Evolutionary conservation across 2,888 invertebrate genomes (phyloP).

Genomic region (Eristalinus sepulchralis): DNA sequence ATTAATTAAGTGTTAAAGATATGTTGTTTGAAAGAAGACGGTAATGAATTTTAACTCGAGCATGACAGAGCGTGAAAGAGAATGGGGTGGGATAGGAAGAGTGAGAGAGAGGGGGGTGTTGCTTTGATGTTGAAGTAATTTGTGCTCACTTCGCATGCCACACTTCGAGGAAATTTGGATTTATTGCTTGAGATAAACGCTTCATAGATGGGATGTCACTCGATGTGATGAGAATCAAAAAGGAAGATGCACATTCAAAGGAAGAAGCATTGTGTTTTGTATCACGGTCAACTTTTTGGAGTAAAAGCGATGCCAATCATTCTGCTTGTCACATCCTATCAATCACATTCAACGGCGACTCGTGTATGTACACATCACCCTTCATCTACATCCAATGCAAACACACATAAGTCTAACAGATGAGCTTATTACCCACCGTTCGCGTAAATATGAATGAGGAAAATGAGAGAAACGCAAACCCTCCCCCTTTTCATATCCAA

Average conservation of each 20-base stretch:
- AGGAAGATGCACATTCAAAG: not conserved
- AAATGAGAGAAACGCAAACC: not conserved
- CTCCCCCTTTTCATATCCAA: conserved; percentile 28
- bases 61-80: not conserved
- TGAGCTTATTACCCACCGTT: conserved; percentile 41
- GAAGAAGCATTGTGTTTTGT: not conserved
- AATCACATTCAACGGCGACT: not conserved
- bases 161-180: not conserved
- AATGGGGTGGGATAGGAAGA: no score
- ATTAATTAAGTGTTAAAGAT: conserved; percentile 38
- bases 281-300: not conserved
- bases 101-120: not conserved
- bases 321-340: not conserved
- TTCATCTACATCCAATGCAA: not conserved
- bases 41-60: conserved; percentile 40
- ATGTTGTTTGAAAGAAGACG: conserved; percentile 18
- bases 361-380: not conserved
- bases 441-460: not conserved
- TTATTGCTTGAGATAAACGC: not conserved
- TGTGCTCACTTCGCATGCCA: not conserved
- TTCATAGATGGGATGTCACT: not conserved
- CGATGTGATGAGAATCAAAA: not conserved
- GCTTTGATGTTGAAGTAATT: not conserved
- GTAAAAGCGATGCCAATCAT: not conserved
- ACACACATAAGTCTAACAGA: conserved; percentile 21